Evolutionary conservation across 2,797 vertebrate genomes (phyloP), one percentile per base, ranked within the genome.

Genomic region (Rhynchonycteris naso): DNA sequence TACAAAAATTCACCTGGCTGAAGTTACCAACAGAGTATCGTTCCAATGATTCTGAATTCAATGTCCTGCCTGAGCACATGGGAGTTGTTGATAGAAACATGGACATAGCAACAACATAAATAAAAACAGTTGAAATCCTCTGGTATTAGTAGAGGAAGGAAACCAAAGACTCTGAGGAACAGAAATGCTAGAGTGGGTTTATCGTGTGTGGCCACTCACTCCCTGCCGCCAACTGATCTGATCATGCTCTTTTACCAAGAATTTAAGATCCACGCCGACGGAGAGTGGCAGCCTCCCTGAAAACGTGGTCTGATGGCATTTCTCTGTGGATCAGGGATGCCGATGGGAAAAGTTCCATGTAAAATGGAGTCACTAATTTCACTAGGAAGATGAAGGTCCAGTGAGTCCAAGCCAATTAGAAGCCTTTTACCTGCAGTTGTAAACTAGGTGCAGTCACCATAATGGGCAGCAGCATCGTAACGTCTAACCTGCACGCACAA

Each of bases 61-160:
- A 7, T 22, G n/a, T 92, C 81, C 15, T 54, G 13, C 58, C 58
- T 87, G 65, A 90, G 58, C 13, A 54, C 69, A 28, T 54, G 54
- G 14, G 59, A 76, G 61, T n/a, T 65, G 54, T 26, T 89, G 47
- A 65, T 65, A 28, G 56, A 93, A 85, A 81, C 68, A 81, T 4
- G 28, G 65, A 43, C 74, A 86, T 89, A 92, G 80, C 74, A 96
- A 76, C 24, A 56, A 66, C 56, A 59, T 56, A 93, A 95, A 93
- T 59, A 88, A 68, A 93, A 54, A 30, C 92, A 86, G 74, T 24
- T 72, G 72, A 92, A 83, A 65, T 66, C 52, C 22, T 52, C 38
- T 78, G 69, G 58, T 79, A 61, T 26, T n/a, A 59, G 56, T 63
- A 30, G 43, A 92, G 61, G 76, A 94, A 92, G 86, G 33, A 71